Evolutionary conservation across 2,888 invertebrate genomes (phyloP).

Genomic region (Globia sparganii): DNA sequence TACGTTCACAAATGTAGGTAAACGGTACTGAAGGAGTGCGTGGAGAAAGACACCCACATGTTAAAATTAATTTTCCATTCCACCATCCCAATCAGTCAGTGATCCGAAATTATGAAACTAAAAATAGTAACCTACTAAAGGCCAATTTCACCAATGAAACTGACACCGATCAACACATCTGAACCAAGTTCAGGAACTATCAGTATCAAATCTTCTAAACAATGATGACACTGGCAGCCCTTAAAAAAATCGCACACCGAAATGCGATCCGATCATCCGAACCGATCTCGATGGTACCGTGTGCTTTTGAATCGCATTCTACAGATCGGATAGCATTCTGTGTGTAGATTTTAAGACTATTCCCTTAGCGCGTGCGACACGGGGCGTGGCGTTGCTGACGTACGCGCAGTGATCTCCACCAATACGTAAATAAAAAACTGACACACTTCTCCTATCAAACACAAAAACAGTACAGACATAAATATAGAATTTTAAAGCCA

Average conservation of each 20-base stretch:
- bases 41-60: slow-evolving; percentile 30
- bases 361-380: background rate
- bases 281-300: background rate
- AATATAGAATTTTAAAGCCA: slow-evolving; percentile 16
- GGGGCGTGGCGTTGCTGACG: too few species aligned
- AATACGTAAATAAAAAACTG: background rate
- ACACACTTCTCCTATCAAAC: background rate
- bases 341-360: background rate
- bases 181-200: background rate
- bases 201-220: background rate
- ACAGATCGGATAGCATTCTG: background rate
- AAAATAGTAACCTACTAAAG: background rate
- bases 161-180: background rate
- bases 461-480: slow-evolving; percentile 18
- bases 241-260: background rate
- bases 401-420: background rate
- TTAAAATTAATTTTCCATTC: background rate
- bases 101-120: background rate
- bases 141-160: background rate
- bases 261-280: background rate
- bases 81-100: background rate
- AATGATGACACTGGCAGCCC: too few species aligned
- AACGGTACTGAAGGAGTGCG: slow-evolving; percentile 6
- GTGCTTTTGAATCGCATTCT: background rate
- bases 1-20: slow-evolving; percentile 23